Evolutionary conservation across 2,797 vertebrate genomes (phyloP), one percentile per base, ranked within the genome.

Genomic region (Lepilemur septentrionalis): DNA sequence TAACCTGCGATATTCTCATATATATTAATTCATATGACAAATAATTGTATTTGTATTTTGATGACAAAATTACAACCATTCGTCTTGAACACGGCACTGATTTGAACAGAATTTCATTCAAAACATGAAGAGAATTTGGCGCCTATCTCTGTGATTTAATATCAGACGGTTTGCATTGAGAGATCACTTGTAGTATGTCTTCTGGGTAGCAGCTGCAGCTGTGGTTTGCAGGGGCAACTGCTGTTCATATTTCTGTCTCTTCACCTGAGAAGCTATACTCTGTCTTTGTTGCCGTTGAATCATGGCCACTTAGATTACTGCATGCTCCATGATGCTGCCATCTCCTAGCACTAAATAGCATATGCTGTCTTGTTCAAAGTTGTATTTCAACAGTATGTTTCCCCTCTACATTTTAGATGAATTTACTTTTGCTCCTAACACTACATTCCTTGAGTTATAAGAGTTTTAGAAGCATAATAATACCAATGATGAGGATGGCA

Each of bases 241-340:
- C 52, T 65, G 23, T 80, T 75, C 67, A 15, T 96, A 90, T 91
- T 97, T 97, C 96, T 97, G 76, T 93, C 94, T 89, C 48, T 70
- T 88, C 13, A 41, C 55, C 78, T 61, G 38, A 35, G 79, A 75
- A 87, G 10, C 43, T 75, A 0, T 25, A 10, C 23, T 90, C 43
- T 93, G 17, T 93, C 38, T 93, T 84, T 73, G 91, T 84, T 85
- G 67, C 83, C 32, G 3, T 0, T 93, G 94, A 97, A 8, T 96
- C 43, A 97, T 85, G 83, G 61, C 67, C 67, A 55, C 69, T 95
- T 86, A 23, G 35, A 90, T 92, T 63, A 43, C 80, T 48, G 76
- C 28, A 12, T 92, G 83, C 72, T 87, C 3, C 48, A 55, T 1
- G 59, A 75, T 43, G 65, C 78, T n/a, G 55, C 67, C 63, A 32